Conservation (phyloP, 2,797 vertebrate genomes). For the Sebastes kiyomatsui region DNA sequence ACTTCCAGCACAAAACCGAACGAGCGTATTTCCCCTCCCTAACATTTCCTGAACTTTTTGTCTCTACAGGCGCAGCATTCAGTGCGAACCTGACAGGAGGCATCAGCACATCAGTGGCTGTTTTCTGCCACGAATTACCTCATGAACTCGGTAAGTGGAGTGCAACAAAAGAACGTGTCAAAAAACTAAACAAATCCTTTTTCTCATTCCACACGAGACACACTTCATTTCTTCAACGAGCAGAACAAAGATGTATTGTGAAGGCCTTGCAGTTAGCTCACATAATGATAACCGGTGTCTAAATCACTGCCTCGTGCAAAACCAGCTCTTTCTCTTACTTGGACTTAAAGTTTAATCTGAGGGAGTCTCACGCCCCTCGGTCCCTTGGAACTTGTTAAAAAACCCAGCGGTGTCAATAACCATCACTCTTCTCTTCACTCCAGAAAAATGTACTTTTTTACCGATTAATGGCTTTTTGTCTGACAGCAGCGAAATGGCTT, state of each 20-base stretch:
- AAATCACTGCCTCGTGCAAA: neutral
- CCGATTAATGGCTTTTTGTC: slow-evolving; percentile 29
- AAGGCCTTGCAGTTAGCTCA: neutral
- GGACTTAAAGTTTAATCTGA: slow-evolving; percentile 19
- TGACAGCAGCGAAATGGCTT: slow-evolving; percentile 33
- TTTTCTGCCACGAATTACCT: slow-evolving; percentile 98
- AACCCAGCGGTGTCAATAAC: slow-evolving; percentile 16
- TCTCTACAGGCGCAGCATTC: slow-evolving; percentile 91
- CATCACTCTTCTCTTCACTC: slow-evolving; percentile 10
- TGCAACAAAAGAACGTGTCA: neutral
- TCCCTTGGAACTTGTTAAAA: slow-evolving; percentile 21
- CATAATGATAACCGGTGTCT: neutral
- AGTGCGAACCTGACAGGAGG: slow-evolving; percentile 95
- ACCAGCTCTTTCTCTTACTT: neutral
- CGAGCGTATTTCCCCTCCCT: neutral
- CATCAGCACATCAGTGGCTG: slow-evolving; percentile 97
- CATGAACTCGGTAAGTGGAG: slow-evolving; percentile 94
- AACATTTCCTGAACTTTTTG: neutral
- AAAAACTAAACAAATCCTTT: neutral
- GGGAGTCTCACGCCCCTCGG: neutral
- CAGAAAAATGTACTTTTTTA: neutral
- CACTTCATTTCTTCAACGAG: neutral
- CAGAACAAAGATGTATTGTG: slow-evolving; percentile 16
- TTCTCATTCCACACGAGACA: neutral
- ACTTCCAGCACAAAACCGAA: neutral